Conservation (phyloP, 2,797 vertebrate genomes). For the Hybognathus amarus region DNA sequence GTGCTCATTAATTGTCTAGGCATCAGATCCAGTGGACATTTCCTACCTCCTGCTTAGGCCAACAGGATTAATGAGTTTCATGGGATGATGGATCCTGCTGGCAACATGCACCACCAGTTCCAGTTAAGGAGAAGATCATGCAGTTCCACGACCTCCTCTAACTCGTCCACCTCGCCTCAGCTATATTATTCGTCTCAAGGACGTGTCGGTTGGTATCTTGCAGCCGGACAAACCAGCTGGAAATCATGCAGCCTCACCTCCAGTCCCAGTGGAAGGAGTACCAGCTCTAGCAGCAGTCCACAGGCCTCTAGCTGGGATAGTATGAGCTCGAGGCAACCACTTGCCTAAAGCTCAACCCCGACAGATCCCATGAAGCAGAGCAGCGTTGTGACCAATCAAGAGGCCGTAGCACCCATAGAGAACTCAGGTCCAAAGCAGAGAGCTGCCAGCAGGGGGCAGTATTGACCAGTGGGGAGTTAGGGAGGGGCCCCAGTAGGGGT, state of each 20-base stretch:
- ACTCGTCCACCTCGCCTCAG: neutral
- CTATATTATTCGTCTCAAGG: conserved; percentile 10
- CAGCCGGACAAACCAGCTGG: conserved; percentile 28
- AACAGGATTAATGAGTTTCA: neutral
- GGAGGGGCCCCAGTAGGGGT: conserved; percentile 52
- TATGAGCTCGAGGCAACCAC: conserved; percentile 33
- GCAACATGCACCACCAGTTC: conserved; percentile 36
- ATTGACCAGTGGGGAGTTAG: conserved; percentile 43
- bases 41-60: neutral
- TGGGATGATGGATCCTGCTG: conserved; percentile 32
- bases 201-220: conserved; percentile 15
- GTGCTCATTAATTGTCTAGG: conserved; percentile 62
- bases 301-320: conserved; percentile 12
- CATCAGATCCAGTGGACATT: conserved; percentile 59
- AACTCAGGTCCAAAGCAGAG: neutral
- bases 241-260: conserved; percentile 57
- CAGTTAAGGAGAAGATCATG: neutral
- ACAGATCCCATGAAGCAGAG: neutral
- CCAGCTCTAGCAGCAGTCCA: conserved; percentile 17
- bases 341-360: conserved; percentile 21
- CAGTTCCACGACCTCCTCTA: conserved; percentile 44
- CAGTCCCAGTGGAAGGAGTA: conserved; percentile 34
- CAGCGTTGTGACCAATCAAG: neutral
- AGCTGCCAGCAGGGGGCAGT: conserved; percentile 58
- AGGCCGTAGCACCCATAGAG: neutral